Base-by-base conservation (phyloP, 2,888 invertebrate genomes). In the Meliscaeva auricollis region DNA sequence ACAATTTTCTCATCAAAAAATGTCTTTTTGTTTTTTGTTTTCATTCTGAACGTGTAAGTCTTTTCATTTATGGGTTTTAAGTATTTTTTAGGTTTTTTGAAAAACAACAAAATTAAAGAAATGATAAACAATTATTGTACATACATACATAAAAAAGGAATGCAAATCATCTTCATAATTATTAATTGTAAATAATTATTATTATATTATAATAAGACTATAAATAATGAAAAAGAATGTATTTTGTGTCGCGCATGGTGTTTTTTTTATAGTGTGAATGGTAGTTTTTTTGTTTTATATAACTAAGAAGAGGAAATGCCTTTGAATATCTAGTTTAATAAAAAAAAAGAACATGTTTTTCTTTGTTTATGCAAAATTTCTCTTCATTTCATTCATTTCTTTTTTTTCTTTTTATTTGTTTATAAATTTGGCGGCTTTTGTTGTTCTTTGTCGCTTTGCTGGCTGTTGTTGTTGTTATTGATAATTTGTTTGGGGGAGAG, bases 291-390 rank as follows among this genome's bases (percentile, higher is more conserved):
- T 17, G 68, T 44, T 72, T 68, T 58, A 58, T 20, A 58, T 58
- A 35, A 38, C 35, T 70, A 70, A 83, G 35, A 81, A 78, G 80
- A 76, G 75, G 84, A 85, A 85, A 80, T 80, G 80, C 68, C 60
- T 75, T 76, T 70, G 46, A 46, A 30, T 74, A 85, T 87, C 84
- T 75, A 66, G 22, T 78, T 62, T 69, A 73, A 70, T 58, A 77
- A 79, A 78, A 80, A n/a, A 81, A 78, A 87, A 75, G 69, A 79
- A 87, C 88, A 88, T 90, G 87, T 64, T 62, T 58, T 90, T 90
- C 32, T 89, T 89, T 88, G 54, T 81, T 77, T 87, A 81, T 80
- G 79, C 80, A 76, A 83, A 83, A 74, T 73, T 74, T 78, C 72
- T 77, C 60, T 78, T 79, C 66, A 72, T 79, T 78, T 75, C 44